Evolutionary conservation across 2,888 invertebrate species (phyloP), one percentile per base, ranked within the genome.

Genomic region (Aleiodes leptofemur): DNA sequence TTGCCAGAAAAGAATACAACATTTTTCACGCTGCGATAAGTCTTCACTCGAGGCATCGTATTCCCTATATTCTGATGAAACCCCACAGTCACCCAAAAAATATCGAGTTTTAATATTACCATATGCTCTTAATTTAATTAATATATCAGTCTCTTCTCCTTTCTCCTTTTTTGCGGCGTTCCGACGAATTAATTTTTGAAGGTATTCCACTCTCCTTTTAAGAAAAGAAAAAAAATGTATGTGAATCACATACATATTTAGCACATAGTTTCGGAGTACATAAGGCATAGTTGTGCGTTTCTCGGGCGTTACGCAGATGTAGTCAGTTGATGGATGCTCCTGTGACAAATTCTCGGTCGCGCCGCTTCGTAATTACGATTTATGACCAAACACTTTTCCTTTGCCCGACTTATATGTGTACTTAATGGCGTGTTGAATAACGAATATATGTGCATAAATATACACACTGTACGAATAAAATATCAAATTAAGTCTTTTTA

Each of bases 341-440:
- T 84, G 87, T 87, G 88, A 88, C 88, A 88, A 88, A 88, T 88
- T 88, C 87, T 86, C 84, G 85, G 86, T 84, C 84, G 84, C 85
- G 84, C 84, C 85, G 87, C 86, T 86, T 85, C 87, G 88, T 88
- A 88, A 88, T 88, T 88, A 88, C 88, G 86, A 88, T 88, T 88
- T 88, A 88, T 87, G 88, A 85, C 76, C 75, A 66, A 74, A 72
- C 76, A 73, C 74, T 73, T 77, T 70, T 73, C 80, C 78, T 76
- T 78, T 77, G 64, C 78, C 80, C 72, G 81, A 80, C 81, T 81
- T 80, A 76, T 76, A 78, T 83, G 84, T 83, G 83, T 85, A 85
- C 84, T 87, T 88, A 88, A 88, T 88, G 88, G 88, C 83, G 88
- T 88, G 88, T 88, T 88, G 88, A 88, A 87, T 88, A 88, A 88